Percentiles rank a stretch among this genome's conserved stretches.
These are phyloP conservation scores for Cathartes aura DNA, from an alignment of 2,113 vertebrate genomes.

Conservation along the genomic window DNA sequence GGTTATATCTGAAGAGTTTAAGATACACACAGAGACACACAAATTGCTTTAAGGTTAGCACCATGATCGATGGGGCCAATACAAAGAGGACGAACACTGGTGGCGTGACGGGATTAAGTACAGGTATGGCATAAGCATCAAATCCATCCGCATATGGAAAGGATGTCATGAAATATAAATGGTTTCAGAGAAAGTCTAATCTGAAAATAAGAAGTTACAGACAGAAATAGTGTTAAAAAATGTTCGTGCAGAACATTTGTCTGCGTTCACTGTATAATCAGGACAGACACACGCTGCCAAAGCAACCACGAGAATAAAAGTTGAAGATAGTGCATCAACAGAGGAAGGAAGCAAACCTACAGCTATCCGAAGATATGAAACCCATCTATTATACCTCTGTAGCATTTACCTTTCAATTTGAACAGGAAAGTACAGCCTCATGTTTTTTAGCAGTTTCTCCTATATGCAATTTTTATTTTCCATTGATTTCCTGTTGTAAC, in stretches of 20 bases:
- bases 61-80: background rate
- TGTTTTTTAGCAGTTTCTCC: background rate
- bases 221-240: background rate
- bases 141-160: background rate
- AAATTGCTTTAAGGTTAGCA: background rate
- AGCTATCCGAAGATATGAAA: background rate
- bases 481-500: slow-evolving; percentile 9
- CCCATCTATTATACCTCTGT: background rate
- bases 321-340: background rate
- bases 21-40: background rate
- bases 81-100: background rate
- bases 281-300: background rate
- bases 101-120: background rate
- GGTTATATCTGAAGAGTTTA: background rate
- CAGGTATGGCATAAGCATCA: background rate
- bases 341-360: background rate
- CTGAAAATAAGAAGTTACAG: background rate
- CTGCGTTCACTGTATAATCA: background rate
- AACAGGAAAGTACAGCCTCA: background rate
- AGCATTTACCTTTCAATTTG: background rate
- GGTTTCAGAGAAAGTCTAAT: background rate
- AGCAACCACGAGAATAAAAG: background rate
- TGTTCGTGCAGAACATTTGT: background rate
- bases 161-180: background rate
- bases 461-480: background rate